These are phyloP conservation scores for Poeciliopsis infans DNA, from an alignment of 2,797 vertebrate species.

Conservation along the genomic window DNA sequence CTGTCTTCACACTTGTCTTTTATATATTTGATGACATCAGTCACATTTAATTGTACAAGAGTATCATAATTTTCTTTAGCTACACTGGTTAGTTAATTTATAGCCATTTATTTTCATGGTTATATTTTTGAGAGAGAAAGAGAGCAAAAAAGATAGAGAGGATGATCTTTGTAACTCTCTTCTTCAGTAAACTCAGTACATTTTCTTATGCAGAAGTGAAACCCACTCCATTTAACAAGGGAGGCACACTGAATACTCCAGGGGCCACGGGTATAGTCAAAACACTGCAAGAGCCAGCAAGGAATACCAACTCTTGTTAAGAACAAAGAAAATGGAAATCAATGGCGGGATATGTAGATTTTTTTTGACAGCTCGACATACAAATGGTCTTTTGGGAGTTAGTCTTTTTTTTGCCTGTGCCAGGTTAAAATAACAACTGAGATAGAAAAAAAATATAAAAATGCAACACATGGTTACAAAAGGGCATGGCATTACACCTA, in stretches of 20 bases:
- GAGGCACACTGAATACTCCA: slow-evolving; percentile 65
- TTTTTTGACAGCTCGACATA: slow-evolving; percentile 63
- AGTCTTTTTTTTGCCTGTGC: slow-evolving; percentile 57
- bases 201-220: slow-evolving; percentile 74
- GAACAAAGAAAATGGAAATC: slow-evolving; percentile 78
- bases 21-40: slow-evolving; percentile 5
- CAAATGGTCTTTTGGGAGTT: slow-evolving; percentile 71
- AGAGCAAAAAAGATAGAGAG: neutral
- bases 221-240: slow-evolving; percentile 61
- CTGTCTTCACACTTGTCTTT: neutral
- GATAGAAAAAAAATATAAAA: slow-evolving; percentile 33
- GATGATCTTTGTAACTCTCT: slow-evolving; percentile 59
- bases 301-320: slow-evolving; percentile 73
- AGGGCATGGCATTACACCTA: slow-evolving; percentile 65
- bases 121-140: neutral
- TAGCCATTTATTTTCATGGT: neutral
- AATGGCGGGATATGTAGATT: slow-evolving; percentile 75
- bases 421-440: slow-evolving; percentile 68
- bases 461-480: slow-evolving; percentile 49
- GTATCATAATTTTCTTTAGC: slow-evolving; percentile 17
- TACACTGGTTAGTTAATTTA: slow-evolving; percentile 16
- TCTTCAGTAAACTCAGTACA: slow-evolving; percentile 61
- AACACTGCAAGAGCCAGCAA: slow-evolving; percentile 62
- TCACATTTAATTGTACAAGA: slow-evolving; percentile 7
- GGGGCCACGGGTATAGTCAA: slow-evolving; percentile 68